Evolutionary conservation across 2,888 invertebrate genomes (phyloP), one percentile per base, ranked within the genome.

Genomic region (Globia sparganii): DNA sequence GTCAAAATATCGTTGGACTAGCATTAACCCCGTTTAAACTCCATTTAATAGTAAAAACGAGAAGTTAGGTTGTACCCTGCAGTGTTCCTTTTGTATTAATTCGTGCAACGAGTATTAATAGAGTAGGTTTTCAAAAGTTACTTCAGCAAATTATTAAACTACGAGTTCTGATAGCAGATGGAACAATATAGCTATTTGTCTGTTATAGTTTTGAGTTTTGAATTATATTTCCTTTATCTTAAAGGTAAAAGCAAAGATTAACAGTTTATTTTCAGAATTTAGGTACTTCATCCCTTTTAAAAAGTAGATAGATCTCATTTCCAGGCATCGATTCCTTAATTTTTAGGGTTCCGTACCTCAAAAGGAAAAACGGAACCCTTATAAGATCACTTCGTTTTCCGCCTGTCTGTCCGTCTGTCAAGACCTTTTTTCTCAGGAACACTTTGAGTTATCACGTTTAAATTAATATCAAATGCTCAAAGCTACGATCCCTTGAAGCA

Each of bases 31-130:
- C 66, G 69, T 83, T 86, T 74, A 72, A 87, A 86, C 76, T 84
- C 73, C 37, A 82, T 81, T 80, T 72, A 75, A 78, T 83, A 68
- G 67, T 77, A 80, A 84, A 87, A 87, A 83, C 75, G 61, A n/a
- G n/a, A 78, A 87, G 78, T 83, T 77, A 34, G 64, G 46, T 15
- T 58, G 61, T 58, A 64, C 62, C 21, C n/a, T n/a, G n/a, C n/a
- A 61, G 69, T 62, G 70, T 77, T 72, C 75, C 74, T 78, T 87
- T 86, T 77, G 69, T 86, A 73, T 67, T 67, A 81, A 87, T 87
- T 81, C 61, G 67, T 56, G 15, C 43, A 68, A 61, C 68, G 13
- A 18, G n/a, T 43, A 53, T 58, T 78, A 85, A 85, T 69, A 74
- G 49, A 58, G 18, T 15, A 9, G 59, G 37, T 72, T 78, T 65